Conservation (phyloP, 2,113 vertebrate genomes). For the Bujurquina vittata region DNA sequence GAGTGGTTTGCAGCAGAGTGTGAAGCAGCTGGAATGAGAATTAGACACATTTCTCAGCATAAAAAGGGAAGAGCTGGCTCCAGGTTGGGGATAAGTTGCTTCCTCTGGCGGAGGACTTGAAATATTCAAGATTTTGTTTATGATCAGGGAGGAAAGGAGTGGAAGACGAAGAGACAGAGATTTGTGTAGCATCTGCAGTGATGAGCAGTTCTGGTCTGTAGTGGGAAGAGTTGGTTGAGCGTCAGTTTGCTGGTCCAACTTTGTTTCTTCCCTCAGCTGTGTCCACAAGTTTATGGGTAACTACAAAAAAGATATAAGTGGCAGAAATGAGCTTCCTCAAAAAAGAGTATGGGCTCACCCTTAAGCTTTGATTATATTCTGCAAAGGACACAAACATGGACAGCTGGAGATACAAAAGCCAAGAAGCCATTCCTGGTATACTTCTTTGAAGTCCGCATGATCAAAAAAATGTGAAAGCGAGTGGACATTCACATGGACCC, state of each 20-base stretch:
- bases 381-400: background rate
- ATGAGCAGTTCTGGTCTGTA: background rate
- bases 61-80: background rate
- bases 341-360: rapidly evolving
- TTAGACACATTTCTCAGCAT: background rate
- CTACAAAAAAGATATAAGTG: background rate
- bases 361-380: background rate
- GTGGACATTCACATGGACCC: no score
- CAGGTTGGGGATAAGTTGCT: background rate
- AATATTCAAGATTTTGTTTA: background rate
- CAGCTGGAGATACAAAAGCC: background rate
- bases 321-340: background rate
- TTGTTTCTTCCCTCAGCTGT: background rate
- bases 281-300: background rate
- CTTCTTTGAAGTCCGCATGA: background rate
- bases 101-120: background rate
- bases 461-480: background rate
- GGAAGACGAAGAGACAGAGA: background rate
- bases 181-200: background rate
- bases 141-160: background rate
- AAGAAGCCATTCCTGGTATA: background rate
- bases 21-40: background rate
- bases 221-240: background rate
- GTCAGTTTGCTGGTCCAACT: background rate
- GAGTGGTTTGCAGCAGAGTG: background rate